phyloP scores from a whole-genome alignment of 2,797 vertebrate species.

The Sparus aurata region DNA sequence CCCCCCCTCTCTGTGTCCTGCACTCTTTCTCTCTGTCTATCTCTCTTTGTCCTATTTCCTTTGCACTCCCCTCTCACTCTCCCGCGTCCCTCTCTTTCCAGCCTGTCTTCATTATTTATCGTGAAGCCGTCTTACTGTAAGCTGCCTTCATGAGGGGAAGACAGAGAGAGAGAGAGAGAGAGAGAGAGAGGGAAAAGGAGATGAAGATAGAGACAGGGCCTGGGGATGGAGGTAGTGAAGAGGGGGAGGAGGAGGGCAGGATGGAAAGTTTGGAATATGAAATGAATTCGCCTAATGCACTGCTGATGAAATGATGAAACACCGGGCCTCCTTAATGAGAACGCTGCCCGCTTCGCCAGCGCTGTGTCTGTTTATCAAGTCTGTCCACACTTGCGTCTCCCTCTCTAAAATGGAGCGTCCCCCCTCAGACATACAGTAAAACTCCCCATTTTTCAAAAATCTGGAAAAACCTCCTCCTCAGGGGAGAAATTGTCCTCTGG shows the following conservation, averaged over 20 bases:
- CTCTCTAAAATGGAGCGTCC: slow-evolving; percentile 41
- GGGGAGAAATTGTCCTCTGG: slow-evolving; percentile 16
- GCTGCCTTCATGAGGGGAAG: slow-evolving; percentile 62
- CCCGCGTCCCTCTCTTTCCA: slow-evolving; percentile 48
- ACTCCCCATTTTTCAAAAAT: slow-evolving; percentile 46
- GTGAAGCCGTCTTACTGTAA: slow-evolving; percentile 72
- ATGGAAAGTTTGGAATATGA: slow-evolving; percentile 65
- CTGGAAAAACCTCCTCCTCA: slow-evolving; percentile 36
- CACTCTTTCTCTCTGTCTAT: slow-evolving; percentile 40
- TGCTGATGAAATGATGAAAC: slow-evolving; percentile 78
- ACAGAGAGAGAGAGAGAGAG: slow-evolving; percentile 4
- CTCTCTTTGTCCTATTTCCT: slow-evolving; percentile 67
- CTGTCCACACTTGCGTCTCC: slow-evolving; percentile 53
- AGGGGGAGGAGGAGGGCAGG: neutral
- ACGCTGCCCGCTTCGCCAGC: slow-evolving; percentile 33
- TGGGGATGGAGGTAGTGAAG: slow-evolving; percentile 45
- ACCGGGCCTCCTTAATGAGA: slow-evolving; percentile 66
- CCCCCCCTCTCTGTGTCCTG: slow-evolving; percentile 31
- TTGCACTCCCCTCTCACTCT: slow-evolving; percentile 15
- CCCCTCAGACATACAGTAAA: slow-evolving; percentile 43
- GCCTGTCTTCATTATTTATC: slow-evolving; percentile 72
- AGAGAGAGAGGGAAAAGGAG: slow-evolving; percentile 11
- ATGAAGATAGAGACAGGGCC: slow-evolving; percentile 57
- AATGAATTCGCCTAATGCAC: slow-evolving; percentile 73
- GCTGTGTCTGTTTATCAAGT: slow-evolving; percentile 59